These are phyloP conservation scores for Gorsachius goisagi DNA, from an alignment of 2,113 vertebrate species.

Conservation along the genomic window DNA sequence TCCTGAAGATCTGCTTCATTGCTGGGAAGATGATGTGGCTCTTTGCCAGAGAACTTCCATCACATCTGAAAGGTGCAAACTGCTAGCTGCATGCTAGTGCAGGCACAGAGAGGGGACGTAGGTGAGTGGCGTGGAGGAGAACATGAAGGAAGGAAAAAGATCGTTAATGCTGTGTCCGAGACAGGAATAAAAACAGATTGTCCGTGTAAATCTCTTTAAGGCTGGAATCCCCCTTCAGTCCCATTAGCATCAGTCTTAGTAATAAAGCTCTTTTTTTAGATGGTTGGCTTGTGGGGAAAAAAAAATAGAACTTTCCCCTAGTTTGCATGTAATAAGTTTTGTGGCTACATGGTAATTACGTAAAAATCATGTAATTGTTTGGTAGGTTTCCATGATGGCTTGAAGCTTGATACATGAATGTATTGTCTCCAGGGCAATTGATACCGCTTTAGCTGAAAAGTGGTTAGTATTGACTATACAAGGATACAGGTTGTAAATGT, in stretches of 20 bases:
- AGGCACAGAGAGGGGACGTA: not conserved
- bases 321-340: not conserved
- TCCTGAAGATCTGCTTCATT: constrained; percentile 59
- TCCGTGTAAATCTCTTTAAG: not conserved
- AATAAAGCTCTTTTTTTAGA: not conserved
- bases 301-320: not conserved
- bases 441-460: not conserved
- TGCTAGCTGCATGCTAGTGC: not conserved
- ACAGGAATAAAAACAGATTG: constrained; percentile 9
- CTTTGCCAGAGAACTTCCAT: constrained; percentile 40
- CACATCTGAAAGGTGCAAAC: not conserved
- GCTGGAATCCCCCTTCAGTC: constrained; percentile 13
- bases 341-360: not conserved
- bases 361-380: not conserved
- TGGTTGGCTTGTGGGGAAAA: not conserved
- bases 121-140: not conserved
- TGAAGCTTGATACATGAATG: not conserved
- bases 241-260: not conserved
- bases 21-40: constrained; percentile 64
- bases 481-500: not conserved
- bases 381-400: not conserved
- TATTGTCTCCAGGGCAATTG: not conserved
- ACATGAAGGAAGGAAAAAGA: constrained; percentile 8
- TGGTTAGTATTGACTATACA: not conserved
- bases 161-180: not conserved